Conservation (phyloP, 2,797 vertebrate genomes). For the Ibycter americanus region DNA sequence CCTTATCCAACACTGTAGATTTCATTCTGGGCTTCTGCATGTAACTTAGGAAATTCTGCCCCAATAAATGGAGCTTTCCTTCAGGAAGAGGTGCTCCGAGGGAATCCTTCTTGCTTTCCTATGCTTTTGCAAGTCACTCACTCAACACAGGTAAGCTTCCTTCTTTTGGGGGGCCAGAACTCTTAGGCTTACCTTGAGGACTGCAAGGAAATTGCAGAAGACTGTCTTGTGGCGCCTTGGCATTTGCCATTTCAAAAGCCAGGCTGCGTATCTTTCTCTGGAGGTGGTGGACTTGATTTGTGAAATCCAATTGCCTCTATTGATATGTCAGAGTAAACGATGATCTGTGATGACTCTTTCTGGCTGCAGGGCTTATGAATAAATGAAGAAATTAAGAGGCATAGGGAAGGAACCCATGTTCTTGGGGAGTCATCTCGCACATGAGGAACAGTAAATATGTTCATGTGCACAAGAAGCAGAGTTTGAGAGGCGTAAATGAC, state of each 20-base stretch:
- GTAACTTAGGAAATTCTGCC: not conserved
- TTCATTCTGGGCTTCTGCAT: not conserved
- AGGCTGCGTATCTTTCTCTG: not conserved
- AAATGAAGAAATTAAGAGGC: not conserved
- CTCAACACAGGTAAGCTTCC: not conserved
- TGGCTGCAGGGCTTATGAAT: conserved; percentile 7
- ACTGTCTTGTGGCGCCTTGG: not conserved
- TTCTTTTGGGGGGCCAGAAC: not conserved
- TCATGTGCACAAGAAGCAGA: not conserved
- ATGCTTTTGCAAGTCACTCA: not conserved
- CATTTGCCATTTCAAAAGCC: not conserved
- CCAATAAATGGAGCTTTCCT: not conserved
- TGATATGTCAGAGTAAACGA: not conserved
- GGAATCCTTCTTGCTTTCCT: not conserved
- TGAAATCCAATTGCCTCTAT: not conserved
- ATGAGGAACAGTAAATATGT: not conserved
- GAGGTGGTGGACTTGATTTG: not conserved
- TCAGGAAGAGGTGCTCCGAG: not conserved
- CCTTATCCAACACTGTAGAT: not conserved
- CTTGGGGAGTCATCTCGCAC: not conserved
- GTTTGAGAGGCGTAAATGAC: not conserved
- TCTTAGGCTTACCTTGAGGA: not conserved
- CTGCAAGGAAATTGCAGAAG: not conserved
- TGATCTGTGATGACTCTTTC: not conserved
- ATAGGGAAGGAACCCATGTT: not conserved